Conservation (phyloP, 1,140 invertebrate species). For the Drosophila saltans region DNA sequence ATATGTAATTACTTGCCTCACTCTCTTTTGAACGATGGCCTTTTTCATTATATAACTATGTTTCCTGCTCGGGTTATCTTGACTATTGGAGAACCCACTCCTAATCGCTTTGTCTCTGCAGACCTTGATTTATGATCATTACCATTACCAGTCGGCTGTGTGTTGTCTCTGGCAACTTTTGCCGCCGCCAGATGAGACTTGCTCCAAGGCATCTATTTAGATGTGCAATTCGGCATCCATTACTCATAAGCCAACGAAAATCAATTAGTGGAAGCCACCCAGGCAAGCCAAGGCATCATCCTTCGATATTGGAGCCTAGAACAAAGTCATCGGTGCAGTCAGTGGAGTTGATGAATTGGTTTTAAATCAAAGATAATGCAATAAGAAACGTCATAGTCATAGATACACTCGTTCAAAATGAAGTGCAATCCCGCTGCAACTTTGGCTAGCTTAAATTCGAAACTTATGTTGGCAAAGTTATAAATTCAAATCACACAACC, state of each 20-base stretch:
- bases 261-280: constrained; percentile 78
- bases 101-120: constrained; percentile 65
- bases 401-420: constrained; percentile 34
- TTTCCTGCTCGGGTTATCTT: constrained; percentile 54
- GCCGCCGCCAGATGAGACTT: constrained; percentile 37
- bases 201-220: constrained; percentile 67
- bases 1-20: constrained; percentile 9
- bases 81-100: constrained; percentile 59
- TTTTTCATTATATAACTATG: constrained; percentile 29
- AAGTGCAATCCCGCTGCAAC: constrained; percentile 6
- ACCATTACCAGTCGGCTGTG: constrained; percentile 45
- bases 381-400: constrained; percentile 69
- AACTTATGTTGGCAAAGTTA: constrained; percentile 67
- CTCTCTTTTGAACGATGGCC: constrained; percentile 38
- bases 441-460: constrained; percentile 26
- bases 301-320: constrained; percentile 33
- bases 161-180: constrained; percentile 20
- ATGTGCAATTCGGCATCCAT: constrained; percentile 74
- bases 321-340: constrained; percentile 74
- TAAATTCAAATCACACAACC: constrained; percentile 80
- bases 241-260: constrained; percentile 74
- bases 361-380: constrained; percentile 82
- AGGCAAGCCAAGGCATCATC: constrained; percentile 30
- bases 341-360: constrained; percentile 77
- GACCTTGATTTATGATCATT: constrained; percentile 77